Conservation (phyloP, 30 jellyfish, hydroid and myxozoan genomes). For the Turritopsis rubra region DNA sequence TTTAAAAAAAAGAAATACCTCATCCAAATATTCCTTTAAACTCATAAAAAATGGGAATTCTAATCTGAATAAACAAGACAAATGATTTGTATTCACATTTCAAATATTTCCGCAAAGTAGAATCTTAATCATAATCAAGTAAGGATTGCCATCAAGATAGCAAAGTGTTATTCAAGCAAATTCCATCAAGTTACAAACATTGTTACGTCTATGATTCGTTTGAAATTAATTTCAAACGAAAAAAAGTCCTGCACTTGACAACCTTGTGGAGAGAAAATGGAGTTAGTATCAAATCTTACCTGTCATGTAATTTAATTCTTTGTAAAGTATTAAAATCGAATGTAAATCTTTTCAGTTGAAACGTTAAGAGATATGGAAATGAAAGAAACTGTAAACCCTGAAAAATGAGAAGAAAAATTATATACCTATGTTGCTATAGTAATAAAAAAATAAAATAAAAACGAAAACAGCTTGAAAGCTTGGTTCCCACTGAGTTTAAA, state of each 20-base stretch:
- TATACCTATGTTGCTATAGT: background rate
- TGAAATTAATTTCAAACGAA: too few relatives aligned
- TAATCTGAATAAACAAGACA: conserved; percentile 34
- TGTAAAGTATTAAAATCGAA: conserved; percentile 77
- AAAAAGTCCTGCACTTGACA: too few relatives aligned
- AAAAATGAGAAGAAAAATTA: background rate
- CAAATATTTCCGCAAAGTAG: too few relatives aligned
- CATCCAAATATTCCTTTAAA: conserved; percentile 23
- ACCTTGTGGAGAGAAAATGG: too few relatives aligned
- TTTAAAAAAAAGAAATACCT: background rate
- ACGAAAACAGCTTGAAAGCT: background rate
- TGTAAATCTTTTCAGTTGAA: conserved; percentile 85
- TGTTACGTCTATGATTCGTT: too few relatives aligned
- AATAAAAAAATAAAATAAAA: background rate
- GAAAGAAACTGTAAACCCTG: conserved; percentile 81
- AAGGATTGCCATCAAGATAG: too few relatives aligned
- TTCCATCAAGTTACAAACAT: too few relatives aligned
- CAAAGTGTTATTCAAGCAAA: too few relatives aligned
- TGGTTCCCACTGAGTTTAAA: background rate
- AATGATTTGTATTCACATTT: background rate
- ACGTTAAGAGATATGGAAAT: conserved; percentile 77
- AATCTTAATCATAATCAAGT: too few relatives aligned
- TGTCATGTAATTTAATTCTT: conserved; percentile 75
- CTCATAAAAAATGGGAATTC: conserved; percentile 54
- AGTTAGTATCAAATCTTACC: too few relatives aligned